A percentile compares a stretch with the other conserved stretches of the same genome.
Conservation (phyloP, 2,888 invertebrate genomes). For the Macaria notata region DNA sequence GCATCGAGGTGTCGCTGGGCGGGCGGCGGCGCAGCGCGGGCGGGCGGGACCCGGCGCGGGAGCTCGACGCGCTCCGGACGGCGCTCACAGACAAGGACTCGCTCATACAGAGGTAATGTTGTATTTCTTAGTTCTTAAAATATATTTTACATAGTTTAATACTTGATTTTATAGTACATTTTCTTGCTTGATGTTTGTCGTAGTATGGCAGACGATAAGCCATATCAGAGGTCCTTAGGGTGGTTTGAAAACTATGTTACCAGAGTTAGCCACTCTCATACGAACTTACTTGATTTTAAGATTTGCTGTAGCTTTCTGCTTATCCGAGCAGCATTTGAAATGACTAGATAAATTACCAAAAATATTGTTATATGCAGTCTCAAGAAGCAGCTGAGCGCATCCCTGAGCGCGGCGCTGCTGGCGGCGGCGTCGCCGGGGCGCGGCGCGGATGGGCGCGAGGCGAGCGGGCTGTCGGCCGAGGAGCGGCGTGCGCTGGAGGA, state of each 20-base stretch:
- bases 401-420: slow-evolving; percentile 78
- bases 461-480: slow-evolving; percentile 76
- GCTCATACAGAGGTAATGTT: slow-evolving; percentile 87
- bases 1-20: slow-evolving; percentile 89
- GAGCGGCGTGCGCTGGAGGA: slow-evolving; percentile 82
- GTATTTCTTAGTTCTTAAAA: no score
- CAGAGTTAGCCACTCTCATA: no score
- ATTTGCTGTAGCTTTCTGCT: no score
- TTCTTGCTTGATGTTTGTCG: no score
- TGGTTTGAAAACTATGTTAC: no score
- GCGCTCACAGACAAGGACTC: slow-evolving; percentile 91
- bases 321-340: no score
- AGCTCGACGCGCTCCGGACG: slow-evolving; percentile 86
- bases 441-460: slow-evolving; percentile 49
- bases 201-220: no score
- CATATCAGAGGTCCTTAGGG: no score
- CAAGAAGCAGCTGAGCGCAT: slow-evolving; percentile 86
- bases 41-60: slow-evolving; percentile 73
- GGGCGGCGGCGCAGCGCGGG: slow-evolving; percentile 66
- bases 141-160: no score
- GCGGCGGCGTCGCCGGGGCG: slow-evolving; percentile 51
- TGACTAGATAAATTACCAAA: no score
- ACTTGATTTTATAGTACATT: no score
- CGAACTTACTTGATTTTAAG: no score
- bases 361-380: slow-evolving; percentile 58